Base-by-base conservation (phyloP, 2,888 invertebrate species). In the Perithous albicinctus region DNA sequence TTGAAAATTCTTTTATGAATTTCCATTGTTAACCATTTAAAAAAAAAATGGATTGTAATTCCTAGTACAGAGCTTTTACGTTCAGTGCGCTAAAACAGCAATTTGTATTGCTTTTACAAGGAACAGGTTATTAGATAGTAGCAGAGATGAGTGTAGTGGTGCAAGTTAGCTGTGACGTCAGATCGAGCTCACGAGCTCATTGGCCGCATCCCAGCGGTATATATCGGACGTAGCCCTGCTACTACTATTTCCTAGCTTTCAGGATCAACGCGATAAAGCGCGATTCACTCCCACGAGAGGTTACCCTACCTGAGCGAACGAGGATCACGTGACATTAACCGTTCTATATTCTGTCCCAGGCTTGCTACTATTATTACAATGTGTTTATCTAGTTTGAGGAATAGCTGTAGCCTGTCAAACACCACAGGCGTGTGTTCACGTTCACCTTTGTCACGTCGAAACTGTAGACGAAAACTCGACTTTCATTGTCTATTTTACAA, bases 131-230 rank as follows among this genome's bases (percentile, higher is more conserved):
- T 63, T 54, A 73, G 77, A 72, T 4, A 76, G 80, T 76, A 59
- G 59, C n/a, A 61, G 51, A 23, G n/a, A n/a, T n/a, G n/a, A 38
- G 73, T 69, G 67, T 38, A 80, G 70, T 72, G 43, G 81, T n/a
- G n/a, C n/a, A n/a, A n/a, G 81, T 81, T 77, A 81, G 54, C 67
- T 61, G 48, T 81, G 81, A 81, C 81, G 81, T 77, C 81, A 81
- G 73, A 12, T 29, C 26, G 48, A 51, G 54, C 67, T 69, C 59
- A 48, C 32, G 67, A 73, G 67, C 72, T 73, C 77, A 73, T 73
- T 80, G 72, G 76, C 54, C 67, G 67, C 38, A 56, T 67, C 43
- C 61, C 29, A 38, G 66, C 59, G 61, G 51, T 61, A 15, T 61
- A 15, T 76, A 59, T 43, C 54, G 18, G 59, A 8, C 15, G 59